phyloP scores from a whole-genome alignment of 2,888 invertebrate genomes.

The Andrena chrysosceles region DNA sequence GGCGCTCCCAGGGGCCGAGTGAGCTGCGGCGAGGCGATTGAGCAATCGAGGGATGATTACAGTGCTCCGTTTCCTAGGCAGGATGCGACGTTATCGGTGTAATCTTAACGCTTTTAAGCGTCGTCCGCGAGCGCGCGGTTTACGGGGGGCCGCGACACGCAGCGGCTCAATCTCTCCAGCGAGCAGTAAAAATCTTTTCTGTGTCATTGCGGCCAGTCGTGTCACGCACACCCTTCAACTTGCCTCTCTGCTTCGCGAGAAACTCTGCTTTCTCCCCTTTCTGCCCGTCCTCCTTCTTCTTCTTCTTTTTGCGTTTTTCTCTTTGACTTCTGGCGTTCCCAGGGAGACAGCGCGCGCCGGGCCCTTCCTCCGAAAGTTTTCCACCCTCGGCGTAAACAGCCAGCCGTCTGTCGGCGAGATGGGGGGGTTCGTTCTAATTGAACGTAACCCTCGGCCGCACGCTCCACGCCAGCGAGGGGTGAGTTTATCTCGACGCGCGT shows the following conservation, averaged over 20 bases:
- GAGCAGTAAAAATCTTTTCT: conserved; percentile 60
- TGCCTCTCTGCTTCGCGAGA: conserved; percentile 45
- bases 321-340: conserved; percentile 56
- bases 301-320: background rate
- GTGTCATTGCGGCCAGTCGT: conserved; percentile 53
- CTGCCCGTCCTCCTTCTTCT: background rate
- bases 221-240: conserved; percentile 48
- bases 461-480: conserved; percentile 67
- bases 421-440: conserved; percentile 71
- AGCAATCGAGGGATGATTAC: conserved; percentile 24
- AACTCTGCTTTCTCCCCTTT: conserved; percentile 18
- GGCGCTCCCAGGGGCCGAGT: background rate
- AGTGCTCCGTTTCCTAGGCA: background rate
- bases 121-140: conserved; percentile 34
- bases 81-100: conserved; percentile 33
- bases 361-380: conserved; percentile 56
- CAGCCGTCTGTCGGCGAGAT: conserved; percentile 39
- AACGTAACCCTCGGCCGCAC: conserved; percentile 69
- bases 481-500: conserved; percentile 75
- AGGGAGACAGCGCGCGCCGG: conserved; percentile 23
- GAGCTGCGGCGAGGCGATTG: background rate
- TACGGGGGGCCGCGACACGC: conserved; percentile 43
- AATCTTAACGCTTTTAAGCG: conserved; percentile 37
- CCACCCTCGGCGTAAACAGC: conserved; percentile 65
- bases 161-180: conserved; percentile 49